Evolutionary conservation across 1,140 invertebrate species (phyloP), one percentile per base, ranked within the genome.

Genomic region (Leptopilina boulardi): DNA sequence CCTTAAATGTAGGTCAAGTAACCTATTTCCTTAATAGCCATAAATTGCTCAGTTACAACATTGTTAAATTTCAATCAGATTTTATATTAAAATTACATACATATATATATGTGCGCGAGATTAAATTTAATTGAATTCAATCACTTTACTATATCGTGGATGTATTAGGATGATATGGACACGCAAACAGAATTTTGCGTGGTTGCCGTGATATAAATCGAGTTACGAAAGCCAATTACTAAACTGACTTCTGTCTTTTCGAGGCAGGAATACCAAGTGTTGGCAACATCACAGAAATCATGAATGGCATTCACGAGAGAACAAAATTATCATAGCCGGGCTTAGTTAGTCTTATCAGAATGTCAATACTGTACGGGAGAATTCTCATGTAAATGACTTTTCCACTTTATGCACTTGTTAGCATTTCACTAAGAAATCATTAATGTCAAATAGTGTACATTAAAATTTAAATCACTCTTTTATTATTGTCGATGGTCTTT

Each of bases 281-380:
- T 30, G 56, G 56, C 34, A 51, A 51, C 47, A 51, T 51, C 47
- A 51, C 47, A 51, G 21, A 30, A n/a, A 30, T 66, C 23, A 66
- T 26, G 23, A 66, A 66, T 66, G 56, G 21, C 56, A 66, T 66
- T 66, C 56, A 66, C 56, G 21, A 23, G 56, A 66, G 56, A 30
- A 66, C 26, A 30, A 66, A 66, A 66, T 66, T 66, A 66, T 66
- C 56, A 66, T 66, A 66, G 13, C 21, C 56, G 15, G 56, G 56
- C 56, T 66, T 66, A 66, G 56, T 66, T 66, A 66, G 56, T n/a
- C 56, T 66, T 66, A 66, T 66, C 56, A 66, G 56, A 23, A 66
- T 66, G 56, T 66, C 21, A 66, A 66, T 66, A 66, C 4, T 13
- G 11, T 30, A 26, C 56, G 4, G 10, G 56, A 66, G 56, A 66